phyloP scores from a whole-genome alignment of 2,797 vertebrate species.

The Carapus acus region DNA sequence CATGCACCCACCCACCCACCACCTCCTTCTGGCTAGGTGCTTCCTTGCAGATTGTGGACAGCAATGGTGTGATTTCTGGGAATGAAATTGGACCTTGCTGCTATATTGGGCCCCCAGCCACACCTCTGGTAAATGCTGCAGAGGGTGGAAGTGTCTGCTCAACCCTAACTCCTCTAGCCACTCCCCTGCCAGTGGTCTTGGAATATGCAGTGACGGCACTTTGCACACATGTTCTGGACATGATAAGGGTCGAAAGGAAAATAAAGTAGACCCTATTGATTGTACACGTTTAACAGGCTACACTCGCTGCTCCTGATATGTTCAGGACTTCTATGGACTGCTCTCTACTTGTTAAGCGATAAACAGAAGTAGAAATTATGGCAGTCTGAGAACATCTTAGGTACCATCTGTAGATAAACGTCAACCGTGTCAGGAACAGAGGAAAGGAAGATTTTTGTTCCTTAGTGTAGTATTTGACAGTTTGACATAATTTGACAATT shows the following conservation, averaged over 20 bases:
- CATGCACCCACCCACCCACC: too few species aligned
- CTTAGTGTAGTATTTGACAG: conserved; percentile 19
- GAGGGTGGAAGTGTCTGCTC: conserved; percentile 21
- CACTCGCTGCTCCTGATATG: conserved; percentile 39
- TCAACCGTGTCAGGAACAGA: conserved; percentile 5
- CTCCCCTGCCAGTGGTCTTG: too few species aligned
- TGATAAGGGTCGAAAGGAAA: conserved; percentile 21
- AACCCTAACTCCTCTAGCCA: conserved; percentile 19
- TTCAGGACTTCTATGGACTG: conserved; percentile 12
- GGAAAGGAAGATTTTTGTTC: conserved; percentile 6
- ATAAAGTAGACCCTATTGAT: conserved; percentile 45
- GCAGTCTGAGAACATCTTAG: conserved; percentile 2
- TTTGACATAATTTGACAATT: conserved; percentile 1
- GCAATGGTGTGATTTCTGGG: conserved; percentile 40
- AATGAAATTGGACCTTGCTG: conserved; percentile 51
- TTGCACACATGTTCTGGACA: conserved; percentile 34
- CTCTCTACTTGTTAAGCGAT: conserved; percentile 2
- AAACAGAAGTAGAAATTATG: conserved; percentile 7
- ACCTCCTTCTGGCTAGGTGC: too few species aligned
- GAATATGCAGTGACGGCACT: conserved; percentile 29
- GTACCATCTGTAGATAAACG: background rate
- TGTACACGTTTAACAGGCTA: conserved; percentile 44
- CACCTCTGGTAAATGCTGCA: conserved; percentile 42
- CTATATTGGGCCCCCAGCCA: conserved; percentile 52
- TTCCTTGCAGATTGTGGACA: conserved; percentile 20